Conservation (phyloP, 2,888 invertebrate species). For the Lydus trimaculatus region DNA sequence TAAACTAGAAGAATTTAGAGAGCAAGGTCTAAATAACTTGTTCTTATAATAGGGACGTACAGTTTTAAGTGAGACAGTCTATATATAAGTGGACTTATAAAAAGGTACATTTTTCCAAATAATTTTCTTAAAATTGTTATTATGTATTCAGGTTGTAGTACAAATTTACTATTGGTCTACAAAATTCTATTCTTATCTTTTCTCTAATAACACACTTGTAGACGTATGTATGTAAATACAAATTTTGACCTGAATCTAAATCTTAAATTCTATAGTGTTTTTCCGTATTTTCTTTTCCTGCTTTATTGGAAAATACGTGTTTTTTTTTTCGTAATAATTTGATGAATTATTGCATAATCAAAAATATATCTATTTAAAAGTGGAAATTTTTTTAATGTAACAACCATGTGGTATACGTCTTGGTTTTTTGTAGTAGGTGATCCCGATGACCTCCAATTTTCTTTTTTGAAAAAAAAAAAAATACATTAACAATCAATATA, state of each 20-base stretch:
- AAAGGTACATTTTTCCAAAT: neutral
- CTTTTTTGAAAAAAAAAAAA: too few species aligned
- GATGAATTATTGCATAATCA: neutral
- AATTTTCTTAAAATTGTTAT: neutral
- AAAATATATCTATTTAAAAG: neutral
- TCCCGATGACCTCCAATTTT: neutral
- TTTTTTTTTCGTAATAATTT: neutral
- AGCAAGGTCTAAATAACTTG: too few species aligned
- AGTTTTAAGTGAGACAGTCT: too few species aligned
- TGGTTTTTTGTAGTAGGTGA: neutral
- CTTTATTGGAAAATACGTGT: too few species aligned
- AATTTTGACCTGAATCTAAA: slow-evolving; percentile 1
- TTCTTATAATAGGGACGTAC: too few species aligned
- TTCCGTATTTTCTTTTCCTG: neutral
- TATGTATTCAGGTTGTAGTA: neutral
- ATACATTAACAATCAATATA: too few species aligned
- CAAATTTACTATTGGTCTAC: neutral
- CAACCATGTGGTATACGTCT: neutral
- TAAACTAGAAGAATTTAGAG: too few species aligned
- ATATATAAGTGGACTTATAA: too few species aligned
- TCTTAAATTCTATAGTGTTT: neutral
- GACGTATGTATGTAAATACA: neutral
- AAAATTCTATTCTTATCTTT: slow-evolving; percentile 1
- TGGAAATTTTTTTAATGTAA: neutral
- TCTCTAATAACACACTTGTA: neutral